Evolutionary conservation across 2,888 invertebrate species (phyloP).

Genomic region (Deilephila elpenor): DNA sequence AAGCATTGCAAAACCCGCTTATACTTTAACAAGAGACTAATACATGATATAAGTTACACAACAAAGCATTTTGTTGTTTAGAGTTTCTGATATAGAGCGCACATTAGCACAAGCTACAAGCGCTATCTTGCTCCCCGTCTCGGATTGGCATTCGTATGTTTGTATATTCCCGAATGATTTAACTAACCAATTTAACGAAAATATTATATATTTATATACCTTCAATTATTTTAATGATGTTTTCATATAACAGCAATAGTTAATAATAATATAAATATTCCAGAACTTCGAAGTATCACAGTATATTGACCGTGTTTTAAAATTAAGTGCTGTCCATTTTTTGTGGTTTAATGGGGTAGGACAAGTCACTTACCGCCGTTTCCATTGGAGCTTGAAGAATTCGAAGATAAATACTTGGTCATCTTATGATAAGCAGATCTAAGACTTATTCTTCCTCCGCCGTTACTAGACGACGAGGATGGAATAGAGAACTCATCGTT

Average conservation of each 20-base stretch:
- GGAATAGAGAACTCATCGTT: neutral
- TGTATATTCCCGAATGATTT: neutral
- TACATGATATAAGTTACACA: neutral
- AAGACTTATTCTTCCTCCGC: neutral
- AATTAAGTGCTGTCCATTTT: neutral
- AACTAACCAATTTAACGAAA: too few species aligned
- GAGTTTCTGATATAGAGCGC: neutral
- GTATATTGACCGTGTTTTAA: neutral
- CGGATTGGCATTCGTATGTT: neutral
- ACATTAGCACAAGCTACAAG: neutral
- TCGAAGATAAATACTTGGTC: conserved; percentile 28
- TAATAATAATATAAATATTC: too few species aligned
- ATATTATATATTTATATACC: too few species aligned
- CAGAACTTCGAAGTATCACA: too few species aligned
- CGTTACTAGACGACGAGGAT: conserved; percentile 20
- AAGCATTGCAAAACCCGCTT: neutral
- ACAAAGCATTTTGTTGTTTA: conserved; percentile 1
- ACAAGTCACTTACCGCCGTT: conserved; percentile 19
- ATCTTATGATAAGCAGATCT: conserved; percentile 29
- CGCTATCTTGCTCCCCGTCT: neutral
- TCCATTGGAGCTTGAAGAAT: conserved; percentile 12
- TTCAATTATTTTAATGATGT: neutral
- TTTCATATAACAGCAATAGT: neutral
- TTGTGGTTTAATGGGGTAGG: neutral
- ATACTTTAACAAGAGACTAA: neutral